phyloP scores from a whole-genome alignment of 1,140 invertebrate species.

The Pectinophora gossypiella region DNA sequence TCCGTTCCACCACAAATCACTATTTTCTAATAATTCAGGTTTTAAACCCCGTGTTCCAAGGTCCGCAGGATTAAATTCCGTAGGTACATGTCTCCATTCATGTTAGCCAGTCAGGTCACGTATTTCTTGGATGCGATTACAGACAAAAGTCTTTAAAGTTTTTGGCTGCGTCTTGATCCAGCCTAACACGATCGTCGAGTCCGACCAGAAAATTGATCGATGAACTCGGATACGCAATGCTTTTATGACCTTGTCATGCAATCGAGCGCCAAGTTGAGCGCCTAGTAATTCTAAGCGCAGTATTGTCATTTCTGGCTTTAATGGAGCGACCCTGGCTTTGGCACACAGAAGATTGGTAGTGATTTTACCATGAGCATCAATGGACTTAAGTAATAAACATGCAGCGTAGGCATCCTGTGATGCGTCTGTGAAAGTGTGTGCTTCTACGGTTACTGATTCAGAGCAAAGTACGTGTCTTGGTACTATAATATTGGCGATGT shows the following conservation, averaged over 20 bases:
- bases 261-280: conserved; percentile 4
- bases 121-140: conserved; percentile 6
- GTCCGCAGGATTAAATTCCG: neutral
- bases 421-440: conserved; percentile 8
- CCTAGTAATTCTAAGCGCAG: conserved; percentile 8
- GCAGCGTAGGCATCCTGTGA: conserved; percentile 2
- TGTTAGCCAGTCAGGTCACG: neutral
- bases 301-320: conserved; percentile 9
- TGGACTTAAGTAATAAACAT: conserved; percentile 1
- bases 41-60: neutral
- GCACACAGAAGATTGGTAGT: conserved; percentile 5
- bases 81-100: conserved; percentile 16
- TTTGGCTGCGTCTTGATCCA: conserved; percentile 5
- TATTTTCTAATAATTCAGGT: neutral
- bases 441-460: neutral
- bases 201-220: conserved; percentile 6
- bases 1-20: neutral
- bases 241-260: neutral
- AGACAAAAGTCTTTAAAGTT: conserved; percentile 11
- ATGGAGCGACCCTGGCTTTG: conserved; percentile 9
- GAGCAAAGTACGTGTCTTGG: neutral
- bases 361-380: neutral
- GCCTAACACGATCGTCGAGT: conserved; percentile 8
- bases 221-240: neutral
- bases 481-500: conserved; percentile 4